Conservation (phyloP, 2,888 invertebrate genomes). For the Tenodera sinensis region DNA sequence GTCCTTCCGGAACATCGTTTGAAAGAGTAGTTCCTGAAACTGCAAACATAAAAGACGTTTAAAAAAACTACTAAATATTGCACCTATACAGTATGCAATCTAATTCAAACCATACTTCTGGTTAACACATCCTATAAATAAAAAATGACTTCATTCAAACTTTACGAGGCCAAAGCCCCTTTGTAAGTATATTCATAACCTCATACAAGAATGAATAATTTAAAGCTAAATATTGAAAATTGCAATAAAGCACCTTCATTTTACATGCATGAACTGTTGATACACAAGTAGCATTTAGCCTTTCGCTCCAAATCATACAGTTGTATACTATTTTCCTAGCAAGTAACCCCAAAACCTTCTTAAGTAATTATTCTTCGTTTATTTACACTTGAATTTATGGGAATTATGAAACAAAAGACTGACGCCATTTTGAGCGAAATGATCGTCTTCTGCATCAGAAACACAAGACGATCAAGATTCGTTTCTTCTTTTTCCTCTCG, state of each 20-base stretch:
- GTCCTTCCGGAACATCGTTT: not conserved
- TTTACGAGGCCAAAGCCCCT: too few species aligned
- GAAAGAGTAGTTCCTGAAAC: not conserved
- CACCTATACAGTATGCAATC: not conserved
- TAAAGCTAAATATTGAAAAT: not conserved
- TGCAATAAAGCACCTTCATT: not conserved
- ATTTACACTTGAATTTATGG: conserved; percentile 19
- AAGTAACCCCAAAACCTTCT: not conserved
- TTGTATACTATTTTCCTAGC: not conserved
- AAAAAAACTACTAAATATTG: not conserved
- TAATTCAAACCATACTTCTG: not conserved
- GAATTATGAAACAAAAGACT: conserved; percentile 24
- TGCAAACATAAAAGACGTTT: not conserved
- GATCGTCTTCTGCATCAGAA: conserved; percentile 26
- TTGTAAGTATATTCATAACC: not conserved
- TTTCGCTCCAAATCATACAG: not conserved
- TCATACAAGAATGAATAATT: not conserved
- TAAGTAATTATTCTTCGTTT: not conserved
- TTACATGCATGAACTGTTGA: not conserved
- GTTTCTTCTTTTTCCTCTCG: conserved; percentile 19
- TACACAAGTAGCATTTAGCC: not conserved
- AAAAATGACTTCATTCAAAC: not conserved
- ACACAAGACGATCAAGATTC: conserved; percentile 27
- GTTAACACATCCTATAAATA: not conserved
- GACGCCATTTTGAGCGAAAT: conserved; percentile 24